phyloP scores from a whole-genome alignment of 2,888 invertebrate genomes.

The Oeneis ivallda region DNA sequence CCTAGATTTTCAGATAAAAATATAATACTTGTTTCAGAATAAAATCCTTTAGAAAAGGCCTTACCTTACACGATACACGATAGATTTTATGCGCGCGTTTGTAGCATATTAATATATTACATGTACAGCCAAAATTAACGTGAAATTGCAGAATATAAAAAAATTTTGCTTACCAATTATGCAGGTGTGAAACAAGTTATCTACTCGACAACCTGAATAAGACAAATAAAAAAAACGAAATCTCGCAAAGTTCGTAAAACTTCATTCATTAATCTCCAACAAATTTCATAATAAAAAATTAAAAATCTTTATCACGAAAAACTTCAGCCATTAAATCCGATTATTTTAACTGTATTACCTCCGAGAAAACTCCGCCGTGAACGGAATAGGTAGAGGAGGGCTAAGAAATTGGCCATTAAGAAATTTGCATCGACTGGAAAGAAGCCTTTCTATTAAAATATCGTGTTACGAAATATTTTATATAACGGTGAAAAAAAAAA shows the following conservation, averaged over 20 bases:
- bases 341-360: constrained; percentile 33
- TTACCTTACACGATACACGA: too few species aligned
- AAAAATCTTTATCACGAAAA: constrained; percentile 20
- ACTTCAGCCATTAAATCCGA: constrained; percentile 32
- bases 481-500: constrained; percentile 37
- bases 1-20: constrained; percentile 12
- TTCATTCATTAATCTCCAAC: constrained; percentile 17
- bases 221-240: constrained; percentile 4
- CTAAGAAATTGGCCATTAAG: constrained; percentile 35
- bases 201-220: background rate
- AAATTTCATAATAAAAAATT: constrained; percentile 15
- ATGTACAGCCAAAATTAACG: too few species aligned
- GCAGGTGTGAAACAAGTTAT: background rate
- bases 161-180: background rate
- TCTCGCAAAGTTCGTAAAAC: constrained; percentile 11
- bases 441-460: constrained; percentile 43
- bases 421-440: constrained; percentile 41
- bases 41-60: too few species aligned
- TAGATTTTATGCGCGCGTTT: too few species aligned
- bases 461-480: constrained; percentile 45
- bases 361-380: constrained; percentile 24
- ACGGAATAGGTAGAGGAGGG: constrained; percentile 14
- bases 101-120: too few species aligned
- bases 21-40: background rate
- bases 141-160: too few species aligned